A percentile compares a stretch with the other conserved stretches of the same genome.
Conservation (phyloP, 2,113 vertebrate species). For the Uria aalge region DNA sequence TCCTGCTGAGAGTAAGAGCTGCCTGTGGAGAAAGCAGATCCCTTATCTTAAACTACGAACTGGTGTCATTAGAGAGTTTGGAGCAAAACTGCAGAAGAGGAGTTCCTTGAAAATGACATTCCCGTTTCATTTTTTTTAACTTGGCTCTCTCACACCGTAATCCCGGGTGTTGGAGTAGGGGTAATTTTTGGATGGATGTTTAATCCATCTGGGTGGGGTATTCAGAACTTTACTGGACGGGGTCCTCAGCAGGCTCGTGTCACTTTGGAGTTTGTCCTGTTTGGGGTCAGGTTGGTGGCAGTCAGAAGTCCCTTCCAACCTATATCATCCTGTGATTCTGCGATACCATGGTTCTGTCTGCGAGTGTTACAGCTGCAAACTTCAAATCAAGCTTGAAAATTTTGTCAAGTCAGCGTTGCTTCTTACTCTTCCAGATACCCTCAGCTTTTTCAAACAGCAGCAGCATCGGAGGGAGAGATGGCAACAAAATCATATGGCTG, state of each 20-base stretch:
- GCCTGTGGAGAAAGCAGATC: not conserved
- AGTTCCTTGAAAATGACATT: not conserved
- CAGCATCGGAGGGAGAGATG: conserved; percentile 71
- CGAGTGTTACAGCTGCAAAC: not conserved
- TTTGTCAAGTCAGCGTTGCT: not conserved
- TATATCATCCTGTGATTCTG: not conserved
- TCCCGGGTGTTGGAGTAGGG: not conserved
- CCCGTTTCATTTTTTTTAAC: not conserved
- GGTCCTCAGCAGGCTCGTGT: not conserved
- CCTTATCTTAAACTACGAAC: not conserved
- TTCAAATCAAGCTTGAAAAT: not conserved
- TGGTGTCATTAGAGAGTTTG: not conserved
- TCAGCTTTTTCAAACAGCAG: conserved; percentile 65
- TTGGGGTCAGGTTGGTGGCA: not conserved
- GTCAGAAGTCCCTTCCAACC: not conserved
- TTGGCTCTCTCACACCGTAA: not conserved
- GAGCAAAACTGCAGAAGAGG: not conserved
- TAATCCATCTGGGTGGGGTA: not conserved
- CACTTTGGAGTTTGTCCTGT: not conserved
- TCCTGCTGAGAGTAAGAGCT: not conserved
- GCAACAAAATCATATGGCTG: conserved; percentile 72
- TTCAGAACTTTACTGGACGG: not conserved
- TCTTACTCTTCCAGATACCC: conserved; percentile 74
- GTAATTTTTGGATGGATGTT: fast-evolving
- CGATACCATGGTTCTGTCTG: not conserved